phyloP scores from a whole-genome alignment of 2,888 invertebrate species.

The Parnassius orleans region DNA sequence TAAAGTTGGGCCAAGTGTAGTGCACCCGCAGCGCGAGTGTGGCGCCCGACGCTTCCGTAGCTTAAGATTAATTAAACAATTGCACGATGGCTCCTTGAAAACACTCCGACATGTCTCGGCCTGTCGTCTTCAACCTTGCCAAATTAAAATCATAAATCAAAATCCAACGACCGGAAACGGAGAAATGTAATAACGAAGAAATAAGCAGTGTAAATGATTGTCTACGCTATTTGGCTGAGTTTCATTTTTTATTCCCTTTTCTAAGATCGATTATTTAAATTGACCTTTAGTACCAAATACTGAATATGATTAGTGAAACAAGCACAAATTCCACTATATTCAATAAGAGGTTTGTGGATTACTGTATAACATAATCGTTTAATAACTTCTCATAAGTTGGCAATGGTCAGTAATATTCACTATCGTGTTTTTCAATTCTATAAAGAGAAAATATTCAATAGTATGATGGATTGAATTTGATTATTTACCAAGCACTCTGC shows the following conservation, averaged over 20 bases:
- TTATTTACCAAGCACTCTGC: constrained; percentile 34
- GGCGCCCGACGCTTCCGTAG: constrained; percentile 63
- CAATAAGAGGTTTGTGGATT: too few relatives aligned
- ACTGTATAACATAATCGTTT: too few relatives aligned
- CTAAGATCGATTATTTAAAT: background rate
- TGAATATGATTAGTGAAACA: too few relatives aligned
- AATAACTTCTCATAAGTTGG: too few relatives aligned
- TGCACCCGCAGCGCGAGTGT: constrained; percentile 57
- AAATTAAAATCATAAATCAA: constrained; percentile 80
- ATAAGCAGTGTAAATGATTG: constrained; percentile 44
- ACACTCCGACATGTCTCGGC: constrained; percentile 80
- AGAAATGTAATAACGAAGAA: constrained; percentile 74
- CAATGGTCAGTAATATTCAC: too few relatives aligned
- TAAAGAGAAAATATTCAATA: constrained; percentile 25
- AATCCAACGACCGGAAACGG: constrained; percentile 71
- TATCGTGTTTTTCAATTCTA: too few relatives aligned
- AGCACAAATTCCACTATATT: too few relatives aligned
- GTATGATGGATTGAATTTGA: constrained; percentile 23
- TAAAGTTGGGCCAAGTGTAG: constrained; percentile 77
- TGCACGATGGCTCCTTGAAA: constrained; percentile 79
- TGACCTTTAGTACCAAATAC: too few relatives aligned
- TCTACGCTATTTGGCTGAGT: constrained; percentile 8
- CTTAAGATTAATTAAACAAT: constrained; percentile 81
- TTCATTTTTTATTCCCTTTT: constrained; percentile 36
- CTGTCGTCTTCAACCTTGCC: constrained; percentile 79